Evolutionary conservation across 2,797 vertebrate species (phyloP), one percentile per base, ranked within the genome.

Genomic region (Bufotes viridis): DNA sequence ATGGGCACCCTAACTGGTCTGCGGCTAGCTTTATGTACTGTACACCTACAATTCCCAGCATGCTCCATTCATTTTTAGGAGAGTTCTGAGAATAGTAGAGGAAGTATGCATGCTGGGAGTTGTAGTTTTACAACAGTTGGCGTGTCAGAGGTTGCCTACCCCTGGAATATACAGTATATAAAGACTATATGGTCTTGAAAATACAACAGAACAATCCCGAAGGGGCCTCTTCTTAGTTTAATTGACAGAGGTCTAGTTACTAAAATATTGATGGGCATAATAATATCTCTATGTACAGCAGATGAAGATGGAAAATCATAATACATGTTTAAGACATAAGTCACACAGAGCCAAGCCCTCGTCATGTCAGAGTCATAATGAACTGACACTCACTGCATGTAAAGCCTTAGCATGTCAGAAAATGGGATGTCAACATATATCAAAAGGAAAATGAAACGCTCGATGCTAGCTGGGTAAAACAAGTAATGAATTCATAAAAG

Each of bases 331-430:
- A 22, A 65, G 60, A 82, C 20, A 82, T 82, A n/a, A 34, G 60
- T 81, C 65, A 81, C 61, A 81, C 8, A 65, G 58, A 17, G 42
- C 42, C 67, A 65, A 22, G 67, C 42, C 26, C 29, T 7, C 49
- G 58, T 34, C 79, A 81, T n/a, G 79, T 42, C 29, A 65, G 60
- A 65, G 22, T 53, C 63, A 53, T 82, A n/a, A 69, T 26, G 67
- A 69, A 15, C 42, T 82, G 42, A 69, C 42, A 24, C n/a, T 10
- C 63, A 55, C 13, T 4, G 15, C 63, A 81, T 22, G 7, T 14
- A 81, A 65, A 51, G 61, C 12, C 20, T n/a, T 24, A 17, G 24
- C n/a, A 29, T 69, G 42, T 67, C 81, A 82, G 13, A 82, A 82
- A 26, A 24, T 24, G 69, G 81, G n/a, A 67, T 55, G 69, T 51